Evolutionary conservation across 2,797 vertebrate genomes (phyloP), one percentile per base, ranked within the genome.

Genomic region (Decapterus maruadsi): DNA sequence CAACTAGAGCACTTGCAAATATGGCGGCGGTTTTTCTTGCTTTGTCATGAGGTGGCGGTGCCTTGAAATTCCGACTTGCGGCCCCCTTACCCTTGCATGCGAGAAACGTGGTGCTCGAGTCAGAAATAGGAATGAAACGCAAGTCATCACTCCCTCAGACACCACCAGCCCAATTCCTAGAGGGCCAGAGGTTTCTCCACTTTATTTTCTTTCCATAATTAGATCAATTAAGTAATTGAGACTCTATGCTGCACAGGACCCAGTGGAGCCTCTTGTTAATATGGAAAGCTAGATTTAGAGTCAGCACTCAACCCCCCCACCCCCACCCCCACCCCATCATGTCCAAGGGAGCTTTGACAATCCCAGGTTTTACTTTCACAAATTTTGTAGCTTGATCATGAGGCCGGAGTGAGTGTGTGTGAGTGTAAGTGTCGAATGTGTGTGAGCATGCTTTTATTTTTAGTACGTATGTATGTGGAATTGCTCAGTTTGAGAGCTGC

Each of bases 101-200:
- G 69, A 92, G 90, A 92, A 88, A 90, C 59, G 77, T 84, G 88
- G 87, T 81, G 87, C 90, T 89, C 72, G 2, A 87, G 89, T 93
- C 89, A 93, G 91, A 94, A 95, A 94, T 93, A 93, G 92, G 92
- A 90, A 89, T 31, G 84, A 86, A 87, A 83, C 62, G 69, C 83
- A 77, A 88, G 87, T 88, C 90, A 84, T 88, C 80, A 63, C 84
- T 80, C 82, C 68, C 87, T 72, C 77, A 78, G 84, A 87, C 87
- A 81, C 77, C 85, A 17, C 31, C n/a, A 68, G 86, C 90, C 86
- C 80, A 87, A 90, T 91, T 94, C 89, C 87, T 88, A 72, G 89
- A 92, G 85, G 91, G 90, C 83, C 91, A 80, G 55, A 89, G 78
- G 80, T 90, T 90, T 86, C 89, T 85, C 86, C 63, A 59, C 83